These are phyloP conservation scores for Fragum fragum DNA, from an alignment of 2,888 invertebrate genomes.

Conservation along the genomic window DNA sequence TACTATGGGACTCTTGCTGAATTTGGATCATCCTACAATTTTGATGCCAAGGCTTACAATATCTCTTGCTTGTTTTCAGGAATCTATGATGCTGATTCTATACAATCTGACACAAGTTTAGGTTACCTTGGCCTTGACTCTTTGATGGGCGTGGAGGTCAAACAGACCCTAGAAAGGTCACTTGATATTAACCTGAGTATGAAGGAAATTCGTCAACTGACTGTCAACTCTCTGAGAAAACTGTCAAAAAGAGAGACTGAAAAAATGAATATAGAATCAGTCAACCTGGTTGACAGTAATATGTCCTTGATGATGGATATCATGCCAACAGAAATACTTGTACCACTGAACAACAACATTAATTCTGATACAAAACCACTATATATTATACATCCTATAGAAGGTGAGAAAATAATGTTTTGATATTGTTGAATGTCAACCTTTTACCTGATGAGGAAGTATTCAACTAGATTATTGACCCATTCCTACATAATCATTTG, in stretches of 20 bases:
- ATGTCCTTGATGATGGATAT: constrained; percentile 87
- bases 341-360: constrained; percentile 87
- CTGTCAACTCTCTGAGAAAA: constrained; percentile 52
- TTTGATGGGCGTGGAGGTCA: constrained; percentile 99
- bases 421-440: no score
- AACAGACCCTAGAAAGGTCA: constrained; percentile 96
- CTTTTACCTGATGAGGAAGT: no score
- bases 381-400: constrained; percentile 86
- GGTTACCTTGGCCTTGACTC: constrained; percentile 99
- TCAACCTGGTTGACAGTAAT: constrained; percentile 56
- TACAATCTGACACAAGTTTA: constrained; percentile 92
- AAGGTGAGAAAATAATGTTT: constrained; percentile 77
- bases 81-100: constrained; percentile 94
- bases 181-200: constrained; percentile 96
- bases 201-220: constrained; percentile 93
- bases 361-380: constrained; percentile 69
- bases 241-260: constrained; percentile 11
- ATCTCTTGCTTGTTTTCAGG: no score
- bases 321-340: constrained; percentile 92
- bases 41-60: no score
- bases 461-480: no score
- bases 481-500: no score
- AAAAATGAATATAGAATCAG: not conserved
- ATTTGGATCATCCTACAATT: no score
- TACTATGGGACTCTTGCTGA: no score